Percentiles rank a stretch among this genome's conserved stretches.
phyloP scores from a whole-genome alignment of 2,888 invertebrate species.

The Molanna angustata region DNA sequence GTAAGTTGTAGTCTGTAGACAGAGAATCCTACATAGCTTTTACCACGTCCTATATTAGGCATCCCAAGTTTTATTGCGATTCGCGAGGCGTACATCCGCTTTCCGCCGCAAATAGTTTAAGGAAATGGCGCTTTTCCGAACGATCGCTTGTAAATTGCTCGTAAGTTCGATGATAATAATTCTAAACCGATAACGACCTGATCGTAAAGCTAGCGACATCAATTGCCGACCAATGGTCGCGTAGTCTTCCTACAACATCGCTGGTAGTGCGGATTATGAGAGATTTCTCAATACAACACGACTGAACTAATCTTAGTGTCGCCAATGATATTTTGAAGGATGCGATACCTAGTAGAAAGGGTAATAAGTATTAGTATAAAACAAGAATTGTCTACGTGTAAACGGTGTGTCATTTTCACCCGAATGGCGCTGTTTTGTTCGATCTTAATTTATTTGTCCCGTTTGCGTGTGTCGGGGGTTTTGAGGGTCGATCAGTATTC shows the following conservation, averaged over 20 bases:
- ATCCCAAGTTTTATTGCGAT: background rate
- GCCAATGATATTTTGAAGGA: no score
- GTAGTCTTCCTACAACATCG: background rate
- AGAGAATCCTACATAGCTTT: no score
- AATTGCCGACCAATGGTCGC: conserved; percentile 4
- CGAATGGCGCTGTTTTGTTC: conserved; percentile 7
- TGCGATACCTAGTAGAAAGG: no score
- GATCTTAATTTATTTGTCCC: conserved; percentile 6
- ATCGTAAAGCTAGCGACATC: conserved; percentile 12
- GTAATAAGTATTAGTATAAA: no score
- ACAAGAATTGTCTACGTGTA: no score
- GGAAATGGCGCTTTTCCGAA: background rate
- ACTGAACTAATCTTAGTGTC: no score
- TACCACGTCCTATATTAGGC: no score
- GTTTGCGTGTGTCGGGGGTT: conserved; percentile 1
- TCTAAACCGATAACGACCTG: conserved; percentile 23
- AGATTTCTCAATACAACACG: background rate
- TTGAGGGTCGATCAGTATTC: conserved; percentile 38
- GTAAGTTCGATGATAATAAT: conserved; percentile 15
- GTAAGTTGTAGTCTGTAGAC: no score
- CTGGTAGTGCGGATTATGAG: background rate
- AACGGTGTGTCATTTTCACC: no score
- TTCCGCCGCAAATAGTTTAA: conserved; percentile 2
- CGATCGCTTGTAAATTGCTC: conserved; percentile 20
- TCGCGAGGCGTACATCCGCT: background rate